These are phyloP conservation scores for Penaeus vannamei DNA, from an alignment of 1,140 invertebrate species.

Conservation along the genomic window DNA sequence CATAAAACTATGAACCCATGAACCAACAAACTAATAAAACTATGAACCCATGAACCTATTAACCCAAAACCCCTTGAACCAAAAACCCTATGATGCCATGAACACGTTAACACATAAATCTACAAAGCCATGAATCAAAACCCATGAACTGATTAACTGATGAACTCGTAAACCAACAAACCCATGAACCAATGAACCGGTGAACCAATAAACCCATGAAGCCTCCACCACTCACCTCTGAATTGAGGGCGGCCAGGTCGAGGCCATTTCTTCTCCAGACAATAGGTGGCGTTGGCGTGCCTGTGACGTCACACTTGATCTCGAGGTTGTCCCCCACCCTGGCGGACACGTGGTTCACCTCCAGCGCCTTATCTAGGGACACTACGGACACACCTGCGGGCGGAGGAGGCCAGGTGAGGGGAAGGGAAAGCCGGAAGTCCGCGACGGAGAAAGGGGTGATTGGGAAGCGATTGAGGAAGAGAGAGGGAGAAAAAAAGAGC, in stretches of 20 bases:
- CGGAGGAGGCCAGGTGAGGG: background rate
- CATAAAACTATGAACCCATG: too few relatives aligned
- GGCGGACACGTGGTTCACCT: constrained; percentile 80
- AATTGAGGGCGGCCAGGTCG: constrained; percentile 78
- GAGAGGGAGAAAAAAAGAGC: background rate
- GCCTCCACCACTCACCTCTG: constrained; percentile 75
- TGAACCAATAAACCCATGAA: too few relatives aligned
- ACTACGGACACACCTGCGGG: constrained; percentile 80
- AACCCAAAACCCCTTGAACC: too few relatives aligned
- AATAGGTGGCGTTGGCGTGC: constrained; percentile 80
- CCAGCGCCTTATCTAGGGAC: constrained; percentile 81
- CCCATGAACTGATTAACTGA: too few relatives aligned
- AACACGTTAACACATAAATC: too few relatives aligned
- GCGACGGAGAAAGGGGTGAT: background rate
- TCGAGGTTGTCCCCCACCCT: constrained; percentile 85
- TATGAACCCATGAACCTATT: too few relatives aligned
- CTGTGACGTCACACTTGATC: constrained; percentile 84
- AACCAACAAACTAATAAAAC: too few relatives aligned
- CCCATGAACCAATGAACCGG: too few relatives aligned
- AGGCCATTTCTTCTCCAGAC: constrained; percentile 82
- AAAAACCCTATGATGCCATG: too few relatives aligned
- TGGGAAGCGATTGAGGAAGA: background rate
- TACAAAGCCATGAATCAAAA: too few relatives aligned
- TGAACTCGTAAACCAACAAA: too few relatives aligned
- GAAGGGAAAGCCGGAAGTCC: background rate